phyloP scores from a whole-genome alignment of 1,140 invertebrate species.

The Parapsyche elsis region DNA sequence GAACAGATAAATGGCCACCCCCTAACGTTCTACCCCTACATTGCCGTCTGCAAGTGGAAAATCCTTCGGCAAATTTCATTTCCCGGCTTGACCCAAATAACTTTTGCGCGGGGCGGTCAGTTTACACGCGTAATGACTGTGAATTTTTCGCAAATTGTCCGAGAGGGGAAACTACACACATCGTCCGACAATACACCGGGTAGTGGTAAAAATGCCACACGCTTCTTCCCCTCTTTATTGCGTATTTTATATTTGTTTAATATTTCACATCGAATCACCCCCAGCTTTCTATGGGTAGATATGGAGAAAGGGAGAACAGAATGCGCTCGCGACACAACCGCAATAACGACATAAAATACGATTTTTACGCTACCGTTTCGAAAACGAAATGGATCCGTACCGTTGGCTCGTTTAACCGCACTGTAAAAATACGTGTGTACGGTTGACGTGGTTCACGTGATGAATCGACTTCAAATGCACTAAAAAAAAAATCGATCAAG shows the following conservation, averaged over 20 bases:
- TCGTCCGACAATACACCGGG: not conserved
- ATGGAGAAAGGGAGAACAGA: not conserved
- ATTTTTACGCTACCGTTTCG: constrained; percentile 26
- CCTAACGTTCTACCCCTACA: not conserved
- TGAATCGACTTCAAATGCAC: not conserved
- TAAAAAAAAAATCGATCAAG: no score
- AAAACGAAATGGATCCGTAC: not conserved
- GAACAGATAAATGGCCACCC: constrained; percentile 41
- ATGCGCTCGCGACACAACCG: not conserved
- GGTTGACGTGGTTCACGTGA: not conserved
- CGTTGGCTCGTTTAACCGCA: not conserved
- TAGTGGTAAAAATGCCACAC: not conserved
- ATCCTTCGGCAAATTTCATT: constrained; percentile 45
- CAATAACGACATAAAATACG: constrained; percentile 30
- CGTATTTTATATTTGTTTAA: not conserved
- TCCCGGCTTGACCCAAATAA: constrained; percentile 35
- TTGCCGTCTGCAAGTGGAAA: constrained; percentile 32
- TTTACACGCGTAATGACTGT: constrained; percentile 43
- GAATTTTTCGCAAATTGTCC: constrained; percentile 39
- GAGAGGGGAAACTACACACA: not conserved
- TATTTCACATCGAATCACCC: not conserved
- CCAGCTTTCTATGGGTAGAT: not conserved
- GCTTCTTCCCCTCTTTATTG: not conserved
- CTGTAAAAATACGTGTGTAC: constrained; percentile 13
- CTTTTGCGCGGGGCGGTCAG: constrained; percentile 34